Evolutionary conservation across 1,140 invertebrate species (phyloP), one percentile per base, ranked within the genome.

Genomic region (Scylla paramamosain): DNA sequence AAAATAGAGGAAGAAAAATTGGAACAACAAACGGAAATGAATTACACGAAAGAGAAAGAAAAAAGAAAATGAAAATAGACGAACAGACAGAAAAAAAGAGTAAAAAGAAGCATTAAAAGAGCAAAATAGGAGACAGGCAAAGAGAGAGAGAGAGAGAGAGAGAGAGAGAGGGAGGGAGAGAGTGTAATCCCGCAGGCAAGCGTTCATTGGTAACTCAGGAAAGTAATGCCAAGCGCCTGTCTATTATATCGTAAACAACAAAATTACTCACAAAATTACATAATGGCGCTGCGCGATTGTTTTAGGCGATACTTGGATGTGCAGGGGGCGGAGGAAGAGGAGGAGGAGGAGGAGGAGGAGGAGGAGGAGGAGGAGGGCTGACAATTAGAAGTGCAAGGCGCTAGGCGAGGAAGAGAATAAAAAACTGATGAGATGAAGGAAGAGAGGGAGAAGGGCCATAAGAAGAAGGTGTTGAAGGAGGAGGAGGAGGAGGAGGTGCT

Each of bases 191-290:
- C 10, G 10, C 25, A 20, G 67, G 12, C 67, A 25, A n/a, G 16
- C 25, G 20, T 77, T n/a, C 25, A 77, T 12, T 59, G 52, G 52
- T 59, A 59, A n/a, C 67, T 20, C 67, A 25, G 67, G 20, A 77
- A 77, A 77, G 20, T n/a, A n/a, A 20, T 77, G 67, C 67, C 67
- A 20, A 12, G 20, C 20, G n/a, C 67, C 67, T n/a, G 0, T 77
- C n/a, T n/a, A 77, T 77, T 77, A 77, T n/a, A 77, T 77, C 67
- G 8, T 77, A 77, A 77, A 77, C 10, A 77, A n/a, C 67, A n/a
- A 77, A 77, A 77, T 77, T 77, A 77, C 67, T 25, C 67, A n/a
- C 12, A n/a, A 77, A 77, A 77, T 77, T 77, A 77, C 67, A 77
- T 77, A 77, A 77, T 77, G 67, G 4, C 20, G 20, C 0, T 25